Evolutionary conservation across 92 coral and sea anemone species (phyloP), one percentile per base, ranked within the genome.

Genomic region (Phenganax marumi): DNA sequence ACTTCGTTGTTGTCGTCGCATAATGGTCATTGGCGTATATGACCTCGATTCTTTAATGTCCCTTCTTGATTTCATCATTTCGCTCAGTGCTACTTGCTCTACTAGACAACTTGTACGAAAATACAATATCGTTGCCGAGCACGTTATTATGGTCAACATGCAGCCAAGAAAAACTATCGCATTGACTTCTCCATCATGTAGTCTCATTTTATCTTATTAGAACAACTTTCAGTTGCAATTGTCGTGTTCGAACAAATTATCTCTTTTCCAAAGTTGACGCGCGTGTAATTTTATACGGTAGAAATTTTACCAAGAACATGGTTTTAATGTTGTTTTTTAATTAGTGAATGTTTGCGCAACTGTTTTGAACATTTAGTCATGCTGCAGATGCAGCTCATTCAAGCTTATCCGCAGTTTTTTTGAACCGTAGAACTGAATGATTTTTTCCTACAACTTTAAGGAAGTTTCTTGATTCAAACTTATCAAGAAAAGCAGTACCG

Each of bases 111-210:
- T 78, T 21, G 83, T 78, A 33, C 83, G 66, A 3, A 39, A 49
- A 10, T 78, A 78, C 17, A 78, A 46, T 61, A 78, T 61, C 68
- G 68, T 62, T 13, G 73, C 83, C 0, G 83, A 56, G 63, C 83
- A 78, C 14, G 70, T 61, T 16, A 78, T 63, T 16, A 78, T 63
- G 8, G 83, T 78, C 26, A 78, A 50, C 83, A 78, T 78, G 13
- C 65, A 78, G 17, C 83, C 83, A 48, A 78, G 71, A 18, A 78
- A 78, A 12, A 78, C 83, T 3, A 78, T 78, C 2, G 71, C 83
- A 21, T 61, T 46, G 8, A 78, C 58, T 49, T 61, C 82, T 21
- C 47, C 58, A 43, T 78, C 61, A 12, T 78, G 60, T 60, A 78
- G 13, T 8, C 65, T 19, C 56, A 49, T 8, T 25, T 16, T 8